Percentiles rank a stretch among this genome's conserved stretches.
phyloP scores from a whole-genome alignment of 2,888 invertebrate genomes.

The Orchesella flavescens region DNA sequence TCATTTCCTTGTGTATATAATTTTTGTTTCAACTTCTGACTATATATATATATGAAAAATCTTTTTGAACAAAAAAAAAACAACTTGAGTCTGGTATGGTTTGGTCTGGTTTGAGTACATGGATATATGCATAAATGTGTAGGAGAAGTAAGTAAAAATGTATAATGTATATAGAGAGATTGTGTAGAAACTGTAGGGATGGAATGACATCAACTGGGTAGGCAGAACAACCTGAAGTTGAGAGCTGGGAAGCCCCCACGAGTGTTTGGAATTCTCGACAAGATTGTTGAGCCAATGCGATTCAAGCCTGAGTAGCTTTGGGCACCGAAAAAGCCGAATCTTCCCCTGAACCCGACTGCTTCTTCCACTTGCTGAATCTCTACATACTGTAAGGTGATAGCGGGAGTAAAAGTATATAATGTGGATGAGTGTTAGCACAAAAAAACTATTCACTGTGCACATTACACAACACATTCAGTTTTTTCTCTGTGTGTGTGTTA shows the following conservation, averaged over 20 bases:
- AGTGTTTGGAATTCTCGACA: slow-evolving; percentile 70
- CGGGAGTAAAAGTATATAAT: slow-evolving; percentile 59
- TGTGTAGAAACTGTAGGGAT: neutral
- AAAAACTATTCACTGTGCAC: slow-evolving; percentile 67
- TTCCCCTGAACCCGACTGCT: slow-evolving; percentile 61
- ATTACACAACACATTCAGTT: neutral
- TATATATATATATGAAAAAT: neutral
- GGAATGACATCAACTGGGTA: slow-evolving; percentile 46
- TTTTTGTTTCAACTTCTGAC: neutral
- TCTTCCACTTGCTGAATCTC: slow-evolving; percentile 25
- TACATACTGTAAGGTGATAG: slow-evolving; percentile 66
- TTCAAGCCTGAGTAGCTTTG: slow-evolving; percentile 72
- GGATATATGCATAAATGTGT: neutral
- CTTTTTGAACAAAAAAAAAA: neutral
- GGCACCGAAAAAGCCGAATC: slow-evolving; percentile 71
- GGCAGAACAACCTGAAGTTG: slow-evolving; percentile 68
- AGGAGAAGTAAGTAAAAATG: neutral
- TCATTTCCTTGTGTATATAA: neutral
- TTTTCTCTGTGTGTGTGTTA: too few relatives aligned
- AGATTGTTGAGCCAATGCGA: slow-evolving; percentile 72
- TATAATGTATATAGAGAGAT: neutral
- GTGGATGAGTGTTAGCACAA: slow-evolving; percentile 66
- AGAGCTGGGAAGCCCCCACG: slow-evolving; percentile 62
- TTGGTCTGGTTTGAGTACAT: neutral
- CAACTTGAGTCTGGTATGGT: neutral